Evolutionary conservation across 2,888 invertebrate genomes (phyloP).

Genomic region (Clanis bilineata): DNA sequence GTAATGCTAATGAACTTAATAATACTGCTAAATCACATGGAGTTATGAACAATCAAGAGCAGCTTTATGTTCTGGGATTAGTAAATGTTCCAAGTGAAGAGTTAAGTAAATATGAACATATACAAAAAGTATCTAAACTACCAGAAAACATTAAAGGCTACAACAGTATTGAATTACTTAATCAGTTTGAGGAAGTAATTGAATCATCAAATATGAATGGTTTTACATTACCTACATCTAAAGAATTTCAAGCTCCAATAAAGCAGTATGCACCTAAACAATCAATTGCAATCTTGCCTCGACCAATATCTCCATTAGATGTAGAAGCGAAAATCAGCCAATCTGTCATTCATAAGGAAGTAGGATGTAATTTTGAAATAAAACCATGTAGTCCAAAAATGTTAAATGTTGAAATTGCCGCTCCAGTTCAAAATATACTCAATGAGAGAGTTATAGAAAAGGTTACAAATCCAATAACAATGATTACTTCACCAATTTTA

Average conservation of each 20-base stretch:
- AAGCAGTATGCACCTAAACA: constrained; percentile 39
- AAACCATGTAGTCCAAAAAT: constrained; percentile 78
- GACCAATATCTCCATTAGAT: constrained; percentile 73
- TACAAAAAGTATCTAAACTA: constrained; percentile 76
- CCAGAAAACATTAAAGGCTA: constrained; percentile 80
- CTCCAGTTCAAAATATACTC: constrained; percentile 63
- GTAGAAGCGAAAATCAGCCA: constrained; percentile 80
- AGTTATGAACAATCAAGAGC: constrained; percentile 55
- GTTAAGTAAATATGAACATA: constrained; percentile 76
- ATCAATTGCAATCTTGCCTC: constrained; percentile 41
- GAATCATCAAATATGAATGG: constrained; percentile 60
- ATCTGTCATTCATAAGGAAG: constrained; percentile 79
- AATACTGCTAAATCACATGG: constrained; percentile 45
- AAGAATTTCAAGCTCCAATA: constrained; percentile 39
- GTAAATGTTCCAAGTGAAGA: constrained; percentile 76
- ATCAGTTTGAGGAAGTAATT: constrained; percentile 75
- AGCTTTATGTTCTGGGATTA: constrained; percentile 74
- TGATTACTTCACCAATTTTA: constrained; percentile 47
- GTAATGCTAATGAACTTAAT: constrained; percentile 38
- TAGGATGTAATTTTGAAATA: constrained; percentile 80
- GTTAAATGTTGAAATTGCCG: constrained; percentile 70
- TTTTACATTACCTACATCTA: constrained; percentile 40
- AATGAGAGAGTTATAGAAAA: constrained; percentile 71
- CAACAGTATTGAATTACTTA: constrained; percentile 69
- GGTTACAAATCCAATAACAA: constrained; percentile 60